Percentiles rank a stretch among this genome's conserved stretches.
Conservation (phyloP, 2,797 vertebrate species). For the Hoplostethus atlanticus region DNA sequence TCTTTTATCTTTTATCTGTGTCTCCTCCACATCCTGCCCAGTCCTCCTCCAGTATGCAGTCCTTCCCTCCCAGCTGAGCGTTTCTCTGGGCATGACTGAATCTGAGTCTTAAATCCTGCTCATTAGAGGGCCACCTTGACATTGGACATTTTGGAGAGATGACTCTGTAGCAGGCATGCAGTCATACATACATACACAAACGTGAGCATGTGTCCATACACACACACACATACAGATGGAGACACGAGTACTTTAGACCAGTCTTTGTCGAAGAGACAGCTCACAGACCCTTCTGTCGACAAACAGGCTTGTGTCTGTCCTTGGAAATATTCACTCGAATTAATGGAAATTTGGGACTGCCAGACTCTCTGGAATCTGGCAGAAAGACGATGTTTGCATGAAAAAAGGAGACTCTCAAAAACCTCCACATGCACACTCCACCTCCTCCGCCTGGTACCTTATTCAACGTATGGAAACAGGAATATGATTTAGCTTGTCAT, state of each 20-base stretch:
- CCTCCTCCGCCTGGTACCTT: constrained; percentile 1
- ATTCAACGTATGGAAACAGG: constrained; percentile 16
- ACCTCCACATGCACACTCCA: neutral
- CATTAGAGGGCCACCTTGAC: constrained; percentile 32
- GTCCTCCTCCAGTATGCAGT: neutral
- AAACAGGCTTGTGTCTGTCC: constrained; percentile 58
- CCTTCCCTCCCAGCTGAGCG: neutral
- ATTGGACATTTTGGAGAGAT: constrained; percentile 17
- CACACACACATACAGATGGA: constrained; percentile 15
- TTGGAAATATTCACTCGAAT: constrained; percentile 68
- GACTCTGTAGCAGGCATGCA: constrained; percentile 12
- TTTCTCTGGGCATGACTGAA: constrained; percentile 15
- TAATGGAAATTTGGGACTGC: constrained; percentile 59
- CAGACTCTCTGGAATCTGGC: constrained; percentile 62
- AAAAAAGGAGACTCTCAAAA: constrained; percentile 34
- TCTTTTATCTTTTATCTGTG: neutral
- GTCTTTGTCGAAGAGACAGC: constrained; percentile 40
- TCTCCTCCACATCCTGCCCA: neutral
- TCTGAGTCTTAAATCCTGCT: constrained; percentile 27
- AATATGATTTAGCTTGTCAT: constrained; percentile 25
- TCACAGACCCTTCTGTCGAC: constrained; percentile 59
- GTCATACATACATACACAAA: constrained; percentile 16
- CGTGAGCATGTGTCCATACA: constrained; percentile 5
- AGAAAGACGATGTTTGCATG: constrained; percentile 33
- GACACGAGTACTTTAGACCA: constrained; percentile 25